Evolutionary conservation across 1,140 invertebrate genomes (phyloP), one percentile per base, ranked within the genome.

Genomic region (Hirudo medicinalis): DNA sequence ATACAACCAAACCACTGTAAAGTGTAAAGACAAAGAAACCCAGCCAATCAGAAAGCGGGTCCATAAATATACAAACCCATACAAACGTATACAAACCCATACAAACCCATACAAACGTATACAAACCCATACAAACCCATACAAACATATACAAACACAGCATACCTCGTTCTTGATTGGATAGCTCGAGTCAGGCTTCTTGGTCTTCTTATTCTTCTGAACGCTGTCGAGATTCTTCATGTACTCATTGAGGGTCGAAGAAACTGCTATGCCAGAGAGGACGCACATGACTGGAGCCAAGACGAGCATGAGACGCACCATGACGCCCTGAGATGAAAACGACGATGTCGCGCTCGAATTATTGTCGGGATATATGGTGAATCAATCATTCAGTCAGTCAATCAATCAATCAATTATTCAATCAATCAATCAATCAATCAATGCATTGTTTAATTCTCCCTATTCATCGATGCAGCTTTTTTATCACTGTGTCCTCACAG

Each of bases 231-330:
- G 75, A 79, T 95, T 90, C 78, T 90, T 92, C 84, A 95, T 92
- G 76, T 95, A 96, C 32, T 89, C 90, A n/a, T 87, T 84, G 29
- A 97, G 83, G 71, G 96, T 85, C 73, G 91, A 67, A 0, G 93
- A 96, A 8, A 94, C 88, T 20, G 92, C 92, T 67, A 97, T 94
- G 55, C 92, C 94, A 2, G 91, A 92, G 2, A 97, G 84, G 74
- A 97, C 92, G 78, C 94, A 97, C 93, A 97, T 97, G 0, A 97
- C 93, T 1, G 95, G 95, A 0, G 95, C 94, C 69, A 97, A 84
- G 6, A 97, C 94, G 76, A 98, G 83, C 94, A 97, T 97, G 43
- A 98, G 85, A 83, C 95, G 92, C 22, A 98, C 94, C 95, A 97
- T 97, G 25, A 97, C 93, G 76, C 93, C 93, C 90, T 92, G 67